Evolutionary conservation across 2,888 invertebrate species (phyloP).

Genomic region (Synanthedon tipuliformis): DNA sequence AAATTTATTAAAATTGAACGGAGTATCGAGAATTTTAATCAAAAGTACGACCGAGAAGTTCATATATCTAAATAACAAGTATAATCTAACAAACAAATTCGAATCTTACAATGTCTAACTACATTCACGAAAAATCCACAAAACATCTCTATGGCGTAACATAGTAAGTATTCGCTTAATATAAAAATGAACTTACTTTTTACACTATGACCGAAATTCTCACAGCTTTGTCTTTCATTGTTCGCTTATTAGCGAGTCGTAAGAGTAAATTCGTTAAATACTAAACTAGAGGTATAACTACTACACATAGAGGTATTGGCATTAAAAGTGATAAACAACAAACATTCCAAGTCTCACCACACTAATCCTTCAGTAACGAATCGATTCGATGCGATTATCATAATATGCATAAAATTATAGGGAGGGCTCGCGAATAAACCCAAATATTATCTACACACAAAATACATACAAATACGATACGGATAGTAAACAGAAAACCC

Average conservation of each 20-base stretch:
- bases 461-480: too few relatives aligned
- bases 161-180: slow-evolving; percentile 42
- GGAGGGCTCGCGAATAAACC: too few relatives aligned
- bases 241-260: slow-evolving; percentile 60
- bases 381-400: too few relatives aligned
- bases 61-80: background rate
- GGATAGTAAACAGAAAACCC: too few relatives aligned
- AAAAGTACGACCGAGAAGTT: background rate
- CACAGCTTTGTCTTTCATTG: slow-evolving; percentile 72
- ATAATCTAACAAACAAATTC: slow-evolving; percentile 1
- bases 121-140: slow-evolving; percentile 33
- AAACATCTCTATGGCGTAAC: slow-evolving; percentile 30
- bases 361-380: background rate
- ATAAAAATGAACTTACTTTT: slow-evolving; percentile 61
- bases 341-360: background rate
- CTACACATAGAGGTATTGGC: slow-evolving; percentile 40
- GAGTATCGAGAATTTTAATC: background rate
- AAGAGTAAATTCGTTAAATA: slow-evolving; percentile 64
- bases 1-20: too few relatives aligned
- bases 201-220: slow-evolving; percentile 67
- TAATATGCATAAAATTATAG: too few relatives aligned
- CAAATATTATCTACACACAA: too few relatives aligned
- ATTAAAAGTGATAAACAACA: slow-evolving; percentile 18
- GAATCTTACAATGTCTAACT: slow-evolving; percentile 26
- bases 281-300: slow-evolving; percentile 54